Conservation (phyloP, 2,113 vertebrate species). For the Oncorhynchus mykiss region DNA sequence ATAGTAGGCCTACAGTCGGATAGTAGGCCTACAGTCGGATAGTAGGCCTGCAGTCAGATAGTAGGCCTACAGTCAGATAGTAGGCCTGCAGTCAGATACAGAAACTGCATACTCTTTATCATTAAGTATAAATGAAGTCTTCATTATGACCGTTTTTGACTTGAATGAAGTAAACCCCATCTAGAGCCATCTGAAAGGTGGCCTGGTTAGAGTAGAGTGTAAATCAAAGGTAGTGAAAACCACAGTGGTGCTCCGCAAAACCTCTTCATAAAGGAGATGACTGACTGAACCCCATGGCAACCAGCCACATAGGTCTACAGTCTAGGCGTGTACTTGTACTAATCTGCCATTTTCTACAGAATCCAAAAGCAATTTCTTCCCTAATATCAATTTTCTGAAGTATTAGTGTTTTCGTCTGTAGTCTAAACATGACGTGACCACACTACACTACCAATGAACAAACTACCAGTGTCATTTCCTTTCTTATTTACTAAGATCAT, state of each 20-base stretch:
- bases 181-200: constrained; percentile 11
- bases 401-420: too few relatives aligned
- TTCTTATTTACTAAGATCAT: neutral
- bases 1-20: too few relatives aligned
- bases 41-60: too few relatives aligned
- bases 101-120: neutral
- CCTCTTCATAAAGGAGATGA: neutral
- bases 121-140: neutral
- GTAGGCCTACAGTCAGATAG: too few relatives aligned
- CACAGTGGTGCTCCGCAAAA: constrained; percentile 10
- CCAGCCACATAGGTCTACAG: neutral
- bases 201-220: constrained; percentile 27
- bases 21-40: too few relatives aligned
- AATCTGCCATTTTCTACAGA: neutral
- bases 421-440: neutral
- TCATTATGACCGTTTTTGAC: neutral
- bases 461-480: neutral
- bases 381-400: neutral
- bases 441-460: neutral
- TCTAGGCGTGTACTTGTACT: neutral
- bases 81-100: neutral
- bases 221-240: constrained; percentile 15
- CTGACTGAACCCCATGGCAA: neutral
- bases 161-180: too few relatives aligned
- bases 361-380: neutral